A percentile compares a stretch with the other conserved stretches of the same genome.
Conservation (phyloP, 2,888 invertebrate genomes). For the Tachina lurida region DNA sequence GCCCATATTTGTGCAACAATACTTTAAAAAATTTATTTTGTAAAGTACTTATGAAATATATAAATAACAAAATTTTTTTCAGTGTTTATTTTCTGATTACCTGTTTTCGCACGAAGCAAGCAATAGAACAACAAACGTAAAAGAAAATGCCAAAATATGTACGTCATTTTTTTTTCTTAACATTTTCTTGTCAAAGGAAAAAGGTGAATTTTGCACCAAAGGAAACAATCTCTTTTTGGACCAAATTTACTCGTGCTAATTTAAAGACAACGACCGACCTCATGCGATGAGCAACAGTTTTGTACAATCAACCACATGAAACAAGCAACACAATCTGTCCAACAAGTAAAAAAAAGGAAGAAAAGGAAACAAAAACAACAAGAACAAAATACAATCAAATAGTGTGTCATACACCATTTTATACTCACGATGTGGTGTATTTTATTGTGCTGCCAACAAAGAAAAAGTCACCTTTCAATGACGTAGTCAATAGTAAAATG, state of each 20-base stretch:
- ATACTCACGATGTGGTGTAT: constrained; percentile 44
- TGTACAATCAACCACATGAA: constrained; percentile 29
- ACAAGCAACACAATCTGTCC: constrained; percentile 57
- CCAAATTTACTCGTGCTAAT: constrained; percentile 21
- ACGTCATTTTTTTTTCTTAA: constrained; percentile 42
- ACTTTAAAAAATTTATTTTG: no score
- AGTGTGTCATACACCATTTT: constrained; percentile 30
- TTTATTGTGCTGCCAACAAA: constrained; percentile 48
- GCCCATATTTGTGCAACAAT: no score
- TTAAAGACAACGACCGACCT: constrained; percentile 32
- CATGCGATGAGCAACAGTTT: constrained; percentile 68
- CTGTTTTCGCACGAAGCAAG: constrained; percentile 27
- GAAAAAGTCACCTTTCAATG: constrained; percentile 69
- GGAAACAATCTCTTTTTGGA: constrained; percentile 44
- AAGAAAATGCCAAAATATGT: constrained; percentile 62
- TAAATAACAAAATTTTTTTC: constrained; percentile 10
- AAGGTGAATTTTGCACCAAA: constrained; percentile 42
- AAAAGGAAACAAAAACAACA: constrained; percentile 17
- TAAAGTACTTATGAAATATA: no score
- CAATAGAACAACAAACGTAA: constrained; percentile 23
- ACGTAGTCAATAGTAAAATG: constrained; percentile 58
- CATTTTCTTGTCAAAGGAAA: background rate
- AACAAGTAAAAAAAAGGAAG: constrained; percentile 61
- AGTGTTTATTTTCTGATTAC: constrained; percentile 47
- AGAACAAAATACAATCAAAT: constrained; percentile 1